phyloP scores from a whole-genome alignment of 2,113 vertebrate genomes.

The Ptychochromis oligacanthus region DNA sequence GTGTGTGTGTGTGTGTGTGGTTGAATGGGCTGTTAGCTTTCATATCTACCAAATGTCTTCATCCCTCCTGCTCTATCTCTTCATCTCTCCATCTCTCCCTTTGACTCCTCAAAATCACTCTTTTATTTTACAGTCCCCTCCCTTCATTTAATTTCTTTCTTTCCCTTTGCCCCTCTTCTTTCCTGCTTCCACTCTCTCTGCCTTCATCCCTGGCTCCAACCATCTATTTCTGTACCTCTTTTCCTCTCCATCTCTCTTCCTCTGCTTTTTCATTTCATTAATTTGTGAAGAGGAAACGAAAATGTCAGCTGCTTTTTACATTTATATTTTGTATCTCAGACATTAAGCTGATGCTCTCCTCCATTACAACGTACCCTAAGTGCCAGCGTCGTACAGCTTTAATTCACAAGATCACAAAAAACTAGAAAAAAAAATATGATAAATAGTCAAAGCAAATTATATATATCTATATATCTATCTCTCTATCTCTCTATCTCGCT shows the following conservation, averaged over 20 bases:
- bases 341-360: slow-evolving; percentile 21
- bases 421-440: neutral
- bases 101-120: slow-evolving; percentile 38
- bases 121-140: slow-evolving; percentile 26
- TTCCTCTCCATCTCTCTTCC: neutral
- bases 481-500: too few species aligned
- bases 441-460: too few species aligned
- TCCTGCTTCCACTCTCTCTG: neutral
- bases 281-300: slow-evolving; percentile 47
- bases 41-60: slow-evolving; percentile 68
- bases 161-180: neutral
- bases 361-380: neutral
- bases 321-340: slow-evolving; percentile 31
- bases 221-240: neutral
- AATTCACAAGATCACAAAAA: neutral
- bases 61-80: slow-evolving; percentile 46
- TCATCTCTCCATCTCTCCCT: slow-evolving; percentile 18
- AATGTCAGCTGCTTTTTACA: slow-evolving; percentile 51
- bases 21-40: slow-evolving; percentile 64
- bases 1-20: slow-evolving; percentile 6
- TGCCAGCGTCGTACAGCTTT: neutral
- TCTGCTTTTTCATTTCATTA: slow-evolving; percentile 21
- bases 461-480: too few species aligned
- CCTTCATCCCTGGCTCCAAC: neutral
- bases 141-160: slow-evolving; percentile 35